These are phyloP conservation scores for Brachylomia viminalis DNA, from an alignment of 2,888 invertebrate genomes.

Conservation along the genomic window DNA sequence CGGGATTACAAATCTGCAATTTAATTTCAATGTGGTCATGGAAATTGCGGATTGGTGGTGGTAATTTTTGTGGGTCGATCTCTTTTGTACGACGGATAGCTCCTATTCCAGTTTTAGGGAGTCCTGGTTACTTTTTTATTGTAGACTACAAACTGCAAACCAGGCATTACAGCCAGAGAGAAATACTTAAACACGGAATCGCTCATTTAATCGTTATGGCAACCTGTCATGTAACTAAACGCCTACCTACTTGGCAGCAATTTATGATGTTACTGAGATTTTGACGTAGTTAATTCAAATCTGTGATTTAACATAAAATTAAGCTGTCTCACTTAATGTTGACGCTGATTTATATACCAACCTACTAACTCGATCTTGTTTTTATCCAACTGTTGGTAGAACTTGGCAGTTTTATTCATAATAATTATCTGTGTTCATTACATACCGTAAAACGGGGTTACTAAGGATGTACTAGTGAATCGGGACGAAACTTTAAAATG, in stretches of 20 bases:
- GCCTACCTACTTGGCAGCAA: constrained; percentile 51
- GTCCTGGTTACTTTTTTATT: constrained; percentile 6
- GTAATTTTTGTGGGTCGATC: too few relatives aligned
- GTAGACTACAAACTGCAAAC: neutral
- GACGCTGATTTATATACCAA: constrained; percentile 46
- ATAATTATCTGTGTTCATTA: constrained; percentile 12
- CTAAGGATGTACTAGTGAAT: too few relatives aligned
- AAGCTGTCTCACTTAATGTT: constrained; percentile 25
- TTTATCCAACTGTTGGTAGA: constrained; percentile 25
- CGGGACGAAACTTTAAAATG: too few relatives aligned
- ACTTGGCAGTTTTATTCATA: constrained; percentile 26
- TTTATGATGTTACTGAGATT: constrained; percentile 51
- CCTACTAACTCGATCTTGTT: constrained; percentile 37
- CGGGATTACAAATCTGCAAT: neutral
- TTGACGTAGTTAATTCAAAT: constrained; percentile 46
- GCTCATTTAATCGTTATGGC: constrained; percentile 37
- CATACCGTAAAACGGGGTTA: too few relatives aligned
- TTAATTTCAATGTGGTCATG: too few relatives aligned
- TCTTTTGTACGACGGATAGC: too few relatives aligned
- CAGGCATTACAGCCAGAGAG: neutral
- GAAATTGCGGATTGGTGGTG: too few relatives aligned
- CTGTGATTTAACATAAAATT: constrained; percentile 48
- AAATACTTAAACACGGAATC: constrained; percentile 26
- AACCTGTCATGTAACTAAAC: constrained; percentile 46
- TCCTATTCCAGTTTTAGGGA: neutral